Conservation (phyloP, 2,113 vertebrate species). For the Charina bottae region DNA sequence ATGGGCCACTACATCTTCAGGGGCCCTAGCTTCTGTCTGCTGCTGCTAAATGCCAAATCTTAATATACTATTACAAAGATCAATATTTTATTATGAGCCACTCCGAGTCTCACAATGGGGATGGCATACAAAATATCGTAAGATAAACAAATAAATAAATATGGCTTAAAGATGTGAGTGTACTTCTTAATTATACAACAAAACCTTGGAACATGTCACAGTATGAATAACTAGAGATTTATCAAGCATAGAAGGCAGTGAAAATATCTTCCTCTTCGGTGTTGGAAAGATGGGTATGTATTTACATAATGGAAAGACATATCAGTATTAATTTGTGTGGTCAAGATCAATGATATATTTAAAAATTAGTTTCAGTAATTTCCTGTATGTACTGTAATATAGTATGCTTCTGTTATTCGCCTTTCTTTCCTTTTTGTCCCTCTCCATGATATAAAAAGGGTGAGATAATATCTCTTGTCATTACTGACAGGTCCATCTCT, state of each 20-base stretch:
- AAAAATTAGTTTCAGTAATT: background rate
- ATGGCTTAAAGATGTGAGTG: background rate
- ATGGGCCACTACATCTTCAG: no score
- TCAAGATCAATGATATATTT: background rate
- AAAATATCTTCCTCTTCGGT: background rate
- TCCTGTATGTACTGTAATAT: background rate
- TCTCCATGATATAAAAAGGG: background rate
- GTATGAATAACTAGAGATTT: background rate
- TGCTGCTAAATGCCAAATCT: no score
- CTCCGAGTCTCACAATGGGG: background rate
- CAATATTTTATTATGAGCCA: background rate
- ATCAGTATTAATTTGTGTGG: background rate
- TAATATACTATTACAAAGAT: no score
- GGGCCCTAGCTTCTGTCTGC: no score
- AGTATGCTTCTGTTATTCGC: background rate
- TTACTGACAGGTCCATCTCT: background rate
- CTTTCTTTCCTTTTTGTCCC: background rate
- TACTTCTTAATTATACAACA: background rate
- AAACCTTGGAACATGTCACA: background rate
- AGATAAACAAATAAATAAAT: background rate
- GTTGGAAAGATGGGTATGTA: background rate
- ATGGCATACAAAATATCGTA: background rate
- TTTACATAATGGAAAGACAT: background rate
- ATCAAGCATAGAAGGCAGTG: background rate
- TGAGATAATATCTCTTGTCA: background rate